These are phyloP conservation scores for Bergia sp. DNA, from an alignment of 92 coral and sea anemone species.

Conservation along the genomic window DNA sequence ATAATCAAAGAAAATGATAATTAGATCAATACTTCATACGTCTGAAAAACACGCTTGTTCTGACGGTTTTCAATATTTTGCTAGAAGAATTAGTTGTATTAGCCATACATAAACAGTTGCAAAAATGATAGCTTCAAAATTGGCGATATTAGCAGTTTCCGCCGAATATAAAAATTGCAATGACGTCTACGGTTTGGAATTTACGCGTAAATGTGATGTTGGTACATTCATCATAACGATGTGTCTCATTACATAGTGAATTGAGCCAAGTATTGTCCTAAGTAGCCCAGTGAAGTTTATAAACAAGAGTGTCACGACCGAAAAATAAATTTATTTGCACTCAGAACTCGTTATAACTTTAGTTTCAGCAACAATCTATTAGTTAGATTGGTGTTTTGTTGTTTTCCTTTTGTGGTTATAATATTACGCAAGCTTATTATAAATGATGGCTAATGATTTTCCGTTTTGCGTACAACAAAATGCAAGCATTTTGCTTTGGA, in stretches of 20 bases:
- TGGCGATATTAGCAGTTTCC: neutral
- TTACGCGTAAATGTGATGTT: neutral
- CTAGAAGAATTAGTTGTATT: no score
- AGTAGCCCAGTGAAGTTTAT: neutral
- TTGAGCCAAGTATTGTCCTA: neutral
- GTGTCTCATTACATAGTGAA: no score
- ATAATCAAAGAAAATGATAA: neutral
- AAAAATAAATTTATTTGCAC: neutral
- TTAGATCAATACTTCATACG: neutral
- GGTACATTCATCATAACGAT: neutral
- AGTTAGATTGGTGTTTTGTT: neutral
- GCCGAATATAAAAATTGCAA: neutral
- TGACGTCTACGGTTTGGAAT: neutral
- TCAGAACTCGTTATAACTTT: neutral
- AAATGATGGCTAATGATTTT: slow-evolving; percentile 12
- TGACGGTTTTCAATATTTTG: neutral
- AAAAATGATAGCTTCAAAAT: no score
- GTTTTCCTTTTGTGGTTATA: slow-evolving; percentile 24
- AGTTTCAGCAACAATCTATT: neutral
- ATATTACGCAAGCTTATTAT: neutral
- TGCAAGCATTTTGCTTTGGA: slow-evolving; percentile 5
- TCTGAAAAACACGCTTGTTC: neutral
- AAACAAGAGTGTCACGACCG: neutral
- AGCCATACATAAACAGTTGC: no score
- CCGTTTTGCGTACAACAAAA: slow-evolving; percentile 8